Base-by-base conservation (phyloP, 2,888 invertebrate species). In the Oligia latruncula region DNA sequence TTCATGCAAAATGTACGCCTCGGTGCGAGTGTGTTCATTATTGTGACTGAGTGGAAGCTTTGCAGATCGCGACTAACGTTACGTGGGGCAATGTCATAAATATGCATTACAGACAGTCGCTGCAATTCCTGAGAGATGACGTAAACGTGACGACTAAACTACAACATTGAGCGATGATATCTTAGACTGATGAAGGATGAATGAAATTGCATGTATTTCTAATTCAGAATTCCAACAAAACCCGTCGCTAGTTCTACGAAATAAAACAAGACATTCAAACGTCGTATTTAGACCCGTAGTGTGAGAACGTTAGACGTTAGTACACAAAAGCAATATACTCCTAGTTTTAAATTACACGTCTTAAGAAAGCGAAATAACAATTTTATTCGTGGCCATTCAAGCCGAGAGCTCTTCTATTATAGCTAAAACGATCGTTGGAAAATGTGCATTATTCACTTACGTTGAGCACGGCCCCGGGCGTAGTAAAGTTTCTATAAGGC, bases 381-480 rank as follows among this genome's bases (percentile, higher is more conserved):
- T 83, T 85, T 87, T 79, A 71, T 78, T 66, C 62, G 70, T 20
- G 13, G 71, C 70, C 68, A 80, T 87, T 79, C 80, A 85, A 67
- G 74, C 76, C n/a, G 35, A 75, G 74, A 85, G 85, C 80, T 68
- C 80, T 66, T 74, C 55, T 80, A 64, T 76, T 78, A 82, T 68
- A 83, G 76, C 55, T 67, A 79, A 73, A 73, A 68, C 43, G 67
- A 78, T 80, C 71, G 55, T 79, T 77, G 49, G 55, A 78, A 83
- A 85, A 80, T 85, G 71, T 80, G 78, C 75, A 86, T 83, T 81
- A 84, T 80, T 80, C 74, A 97, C 98, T 98, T 96, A 98, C 98
- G 94, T 98, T 98, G 82, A 98, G 97, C 90, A 97, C 97, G 76
- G 98, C 98, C 82, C 98, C 98, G n/a, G 97, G 97, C 78, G 97